These are phyloP conservation scores for Microcebus griseorufus DNA, from an alignment of 2,113 vertebrate species.

Conservation along the genomic window DNA sequence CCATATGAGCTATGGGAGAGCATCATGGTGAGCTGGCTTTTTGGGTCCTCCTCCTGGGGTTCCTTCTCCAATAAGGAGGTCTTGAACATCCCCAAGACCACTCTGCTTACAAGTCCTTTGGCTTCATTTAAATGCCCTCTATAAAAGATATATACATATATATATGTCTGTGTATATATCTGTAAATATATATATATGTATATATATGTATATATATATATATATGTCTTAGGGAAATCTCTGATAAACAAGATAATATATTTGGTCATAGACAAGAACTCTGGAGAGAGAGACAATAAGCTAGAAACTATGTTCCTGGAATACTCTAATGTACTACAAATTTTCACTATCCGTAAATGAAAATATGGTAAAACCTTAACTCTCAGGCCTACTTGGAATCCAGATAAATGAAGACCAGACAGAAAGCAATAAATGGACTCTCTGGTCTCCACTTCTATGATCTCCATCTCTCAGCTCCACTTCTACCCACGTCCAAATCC, in stretches of 20 bases:
- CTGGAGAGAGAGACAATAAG: background rate
- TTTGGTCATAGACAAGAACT: background rate
- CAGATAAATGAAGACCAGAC: background rate
- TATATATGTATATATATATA: too few species aligned
- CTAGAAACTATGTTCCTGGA: background rate
- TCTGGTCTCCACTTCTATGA: background rate
- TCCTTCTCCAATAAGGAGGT: background rate
- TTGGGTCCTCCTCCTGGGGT: background rate
- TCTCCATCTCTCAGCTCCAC: background rate
- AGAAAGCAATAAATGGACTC: background rate
- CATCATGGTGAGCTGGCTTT: background rate
- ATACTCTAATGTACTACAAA: background rate
- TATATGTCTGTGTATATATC: too few species aligned
- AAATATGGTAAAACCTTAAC: conserved; percentile 6
- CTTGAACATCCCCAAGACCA: background rate
- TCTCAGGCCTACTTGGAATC: background rate
- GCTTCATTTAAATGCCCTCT: background rate
- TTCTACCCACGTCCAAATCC: background rate
- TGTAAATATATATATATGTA: background rate
- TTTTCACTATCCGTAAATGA: background rate
- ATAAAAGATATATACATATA: background rate
- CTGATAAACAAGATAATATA: background rate
- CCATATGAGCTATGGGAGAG: background rate
- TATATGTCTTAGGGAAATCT: background rate
- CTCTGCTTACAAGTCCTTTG: background rate